Conservation (phyloP, 2,797 vertebrate species). For the Pelodytes ibericus region DNA sequence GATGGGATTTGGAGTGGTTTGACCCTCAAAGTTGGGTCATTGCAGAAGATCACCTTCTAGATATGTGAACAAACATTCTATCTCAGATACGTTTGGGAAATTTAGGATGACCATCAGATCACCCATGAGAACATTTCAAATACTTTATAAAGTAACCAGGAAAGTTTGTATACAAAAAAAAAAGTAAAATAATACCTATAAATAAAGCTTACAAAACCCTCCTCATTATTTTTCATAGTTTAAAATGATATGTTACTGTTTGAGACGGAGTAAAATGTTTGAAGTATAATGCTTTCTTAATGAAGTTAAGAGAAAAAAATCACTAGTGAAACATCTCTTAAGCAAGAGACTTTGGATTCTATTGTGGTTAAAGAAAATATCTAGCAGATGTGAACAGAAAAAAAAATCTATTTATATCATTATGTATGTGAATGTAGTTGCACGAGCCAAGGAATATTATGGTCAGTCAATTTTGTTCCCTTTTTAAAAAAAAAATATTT, state of each 20-base stretch:
- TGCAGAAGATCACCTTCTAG: too few relatives aligned
- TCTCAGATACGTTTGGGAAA: too few relatives aligned
- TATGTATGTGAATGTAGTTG: slow-evolving; percentile 11
- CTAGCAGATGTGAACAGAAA: slow-evolving; percentile 28
- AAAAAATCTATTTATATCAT: not conserved
- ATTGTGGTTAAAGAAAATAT: slow-evolving; percentile 32
- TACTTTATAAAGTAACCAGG: too few relatives aligned
- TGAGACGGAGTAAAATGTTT: not conserved
- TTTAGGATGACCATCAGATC: too few relatives aligned
- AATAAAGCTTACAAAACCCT: too few relatives aligned
- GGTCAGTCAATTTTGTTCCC: not conserved
- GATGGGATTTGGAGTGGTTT: too few relatives aligned
- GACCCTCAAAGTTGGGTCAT: too few relatives aligned
- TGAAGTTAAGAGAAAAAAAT: not conserved
- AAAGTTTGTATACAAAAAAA: too few relatives aligned
- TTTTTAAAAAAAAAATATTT: not conserved
- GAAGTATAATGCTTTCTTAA: slow-evolving; percentile 12
- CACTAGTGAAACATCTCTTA: slow-evolving; percentile 7
- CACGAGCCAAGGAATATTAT: not conserved
- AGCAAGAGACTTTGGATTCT: not conserved
- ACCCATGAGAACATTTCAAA: too few relatives aligned
- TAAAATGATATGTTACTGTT: slow-evolving; percentile 28
- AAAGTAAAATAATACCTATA: too few relatives aligned
- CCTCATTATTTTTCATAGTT: slow-evolving; percentile 10
- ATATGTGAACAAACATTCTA: too few relatives aligned